These are phyloP conservation scores for Lamproptera curius DNA, from an alignment of 2,888 invertebrate species.

Conservation along the genomic window DNA sequence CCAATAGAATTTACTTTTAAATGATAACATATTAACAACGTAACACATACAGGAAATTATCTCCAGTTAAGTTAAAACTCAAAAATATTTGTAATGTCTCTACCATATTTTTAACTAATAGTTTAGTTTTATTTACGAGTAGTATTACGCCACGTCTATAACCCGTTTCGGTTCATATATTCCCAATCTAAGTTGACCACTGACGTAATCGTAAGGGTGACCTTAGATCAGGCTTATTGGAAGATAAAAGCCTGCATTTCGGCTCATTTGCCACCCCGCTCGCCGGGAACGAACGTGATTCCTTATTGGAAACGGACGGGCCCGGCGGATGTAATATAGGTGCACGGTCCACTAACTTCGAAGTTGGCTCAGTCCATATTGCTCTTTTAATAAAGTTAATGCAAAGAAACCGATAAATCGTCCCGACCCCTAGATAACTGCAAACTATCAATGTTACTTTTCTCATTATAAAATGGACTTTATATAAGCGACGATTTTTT, in stretches of 20 bases:
- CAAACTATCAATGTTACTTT: neutral
- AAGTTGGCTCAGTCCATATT: constrained; percentile 47
- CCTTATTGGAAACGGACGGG: constrained; percentile 58
- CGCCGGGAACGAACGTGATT: constrained; percentile 64
- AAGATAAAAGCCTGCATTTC: constrained; percentile 71
- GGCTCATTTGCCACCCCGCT: constrained; percentile 68
- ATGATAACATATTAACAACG: too few species aligned
- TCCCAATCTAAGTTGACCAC: too few species aligned
- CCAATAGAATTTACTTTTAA: too few species aligned
- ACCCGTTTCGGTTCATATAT: too few species aligned
- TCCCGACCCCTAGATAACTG: neutral
- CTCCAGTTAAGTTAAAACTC: too few species aligned
- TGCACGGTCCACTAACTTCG: constrained; percentile 36
- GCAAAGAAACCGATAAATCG: constrained; percentile 26
- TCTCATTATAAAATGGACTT: constrained; percentile 2
- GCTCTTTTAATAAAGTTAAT: constrained; percentile 44
- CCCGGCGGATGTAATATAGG: constrained; percentile 45
- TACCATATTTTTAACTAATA: too few species aligned
- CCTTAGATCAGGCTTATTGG: constrained; percentile 65
- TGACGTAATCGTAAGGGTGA: constrained; percentile 44
- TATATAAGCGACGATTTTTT: constrained; percentile 13
- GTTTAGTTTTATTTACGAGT: too few species aligned
- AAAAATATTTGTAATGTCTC: too few species aligned
- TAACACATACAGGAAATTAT: too few species aligned
- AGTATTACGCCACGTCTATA: too few species aligned